A percentile compares a stretch with the other conserved stretches of the same genome.
Conservation (phyloP, 2,888 invertebrate species). For the Flexamia atlantica region DNA sequence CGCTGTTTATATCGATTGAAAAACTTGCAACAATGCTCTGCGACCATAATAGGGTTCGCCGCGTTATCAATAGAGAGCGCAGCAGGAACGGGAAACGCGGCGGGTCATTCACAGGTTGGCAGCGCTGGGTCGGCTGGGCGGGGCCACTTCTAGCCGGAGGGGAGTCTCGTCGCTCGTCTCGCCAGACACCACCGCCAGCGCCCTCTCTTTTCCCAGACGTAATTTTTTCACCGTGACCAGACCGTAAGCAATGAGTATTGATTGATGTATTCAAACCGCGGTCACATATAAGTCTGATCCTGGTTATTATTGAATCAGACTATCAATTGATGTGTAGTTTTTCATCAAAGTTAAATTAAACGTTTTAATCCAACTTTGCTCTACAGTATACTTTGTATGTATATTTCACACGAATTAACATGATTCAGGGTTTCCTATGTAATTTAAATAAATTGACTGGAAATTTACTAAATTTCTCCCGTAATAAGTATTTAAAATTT, state of each 20-base stretch:
- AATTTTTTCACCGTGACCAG: constrained; percentile 25
- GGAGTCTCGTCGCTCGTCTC: constrained; percentile 33
- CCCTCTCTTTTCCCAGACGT: constrained; percentile 51
- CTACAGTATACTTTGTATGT: too few species aligned
- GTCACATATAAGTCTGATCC: background rate
- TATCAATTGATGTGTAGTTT: background rate
- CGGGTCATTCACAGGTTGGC: constrained; percentile 21
- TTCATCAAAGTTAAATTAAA: too few species aligned
- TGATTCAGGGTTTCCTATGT: too few species aligned
- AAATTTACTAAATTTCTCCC: too few species aligned
- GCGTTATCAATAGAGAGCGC: constrained; percentile 10
- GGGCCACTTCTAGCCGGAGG: constrained; percentile 58
- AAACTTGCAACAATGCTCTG: background rate
- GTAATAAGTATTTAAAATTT: too few species aligned
- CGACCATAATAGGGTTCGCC: constrained; percentile 19
- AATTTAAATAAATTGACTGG: too few species aligned
- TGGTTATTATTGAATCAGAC: background rate
- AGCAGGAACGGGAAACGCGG: background rate
- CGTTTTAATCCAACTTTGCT: too few species aligned
- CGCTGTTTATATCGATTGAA: too few species aligned
- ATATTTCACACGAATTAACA: too few species aligned
- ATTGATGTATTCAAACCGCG: constrained; percentile 25
- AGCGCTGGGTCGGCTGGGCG: constrained; percentile 50
- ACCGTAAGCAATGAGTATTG: constrained; percentile 41
- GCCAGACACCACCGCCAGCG: constrained; percentile 10